phyloP scores from a whole-genome alignment of 1,140 invertebrate species.

The Sesamia nonagrioides region DNA sequence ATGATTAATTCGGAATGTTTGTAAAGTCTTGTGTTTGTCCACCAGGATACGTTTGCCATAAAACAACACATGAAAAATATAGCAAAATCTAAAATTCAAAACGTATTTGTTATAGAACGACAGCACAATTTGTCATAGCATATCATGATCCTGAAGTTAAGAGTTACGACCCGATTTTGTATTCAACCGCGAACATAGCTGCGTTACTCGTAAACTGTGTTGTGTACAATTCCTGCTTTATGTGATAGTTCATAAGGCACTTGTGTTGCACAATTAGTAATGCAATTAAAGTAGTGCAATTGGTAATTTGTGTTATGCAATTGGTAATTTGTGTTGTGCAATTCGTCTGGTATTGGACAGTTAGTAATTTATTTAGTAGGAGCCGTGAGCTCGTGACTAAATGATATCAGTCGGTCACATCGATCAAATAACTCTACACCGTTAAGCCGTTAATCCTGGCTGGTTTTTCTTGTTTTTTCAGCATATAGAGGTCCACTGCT shows the following conservation, averaged over 20 bases:
- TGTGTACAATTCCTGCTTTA: conserved; percentile 1
- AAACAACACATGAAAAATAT: background rate
- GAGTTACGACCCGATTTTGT: conserved; percentile 27
- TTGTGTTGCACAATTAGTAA: background rate
- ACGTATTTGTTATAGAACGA: conserved; percentile 30
- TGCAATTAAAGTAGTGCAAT: background rate
- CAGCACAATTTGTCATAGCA: conserved; percentile 29
- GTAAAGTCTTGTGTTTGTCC: background rate
- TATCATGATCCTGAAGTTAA: conserved; percentile 27
- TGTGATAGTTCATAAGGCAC: background rate
- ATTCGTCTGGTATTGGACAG: no score
- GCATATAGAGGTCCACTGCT: no score
- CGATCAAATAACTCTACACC: no score
- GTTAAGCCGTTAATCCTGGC: no score
- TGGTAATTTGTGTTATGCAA: background rate
- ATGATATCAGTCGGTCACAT: no score
- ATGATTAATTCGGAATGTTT: no score
- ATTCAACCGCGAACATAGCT: conserved; percentile 14
- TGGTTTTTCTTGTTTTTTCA: no score
- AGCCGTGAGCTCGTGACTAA: no score
- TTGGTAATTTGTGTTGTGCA: background rate
- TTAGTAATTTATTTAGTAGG: no score
- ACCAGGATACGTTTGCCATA: background rate
- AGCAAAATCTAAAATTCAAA: conserved; percentile 17
- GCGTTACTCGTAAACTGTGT: background rate